Evolutionary conservation across 2,888 invertebrate genomes (phyloP), one percentile per base, ranked within the genome.

Genomic region (Tillus elongatus): DNA sequence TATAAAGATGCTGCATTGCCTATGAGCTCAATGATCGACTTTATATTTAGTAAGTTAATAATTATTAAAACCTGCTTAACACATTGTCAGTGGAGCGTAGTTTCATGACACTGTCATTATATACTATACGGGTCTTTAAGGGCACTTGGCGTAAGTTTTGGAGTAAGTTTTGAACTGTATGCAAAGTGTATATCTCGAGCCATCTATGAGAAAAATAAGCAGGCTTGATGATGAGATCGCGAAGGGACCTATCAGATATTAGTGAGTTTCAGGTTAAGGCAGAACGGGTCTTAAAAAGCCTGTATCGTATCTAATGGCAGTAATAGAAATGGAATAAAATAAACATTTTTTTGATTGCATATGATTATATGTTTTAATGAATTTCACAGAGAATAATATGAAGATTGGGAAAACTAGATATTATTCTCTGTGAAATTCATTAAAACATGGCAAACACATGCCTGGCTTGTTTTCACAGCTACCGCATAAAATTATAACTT

Each of bases 261-360:
- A 19, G n/a, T 8, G 6, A 19, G n/a, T 19, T 8, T 19, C n/a
- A 6, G n/a, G 24, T n/a, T 19, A n/a, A 6, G 24, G 6, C 24
- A 19, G 24, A n/a, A 19, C 24, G 24, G 24, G 24, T 19, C 24
- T 19, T 19, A 19, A n/a, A 19, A 19, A n/a, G 24, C 24, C 24
- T n/a, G 24, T 19, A 19, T 19, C 24, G 24, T 19, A 19, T 8
- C n/a, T 6, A 19, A n/a, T n/a, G 24, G 24, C 24, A 19, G n/a
- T 8, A 19, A 19, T 19, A 8, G n/a, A 19, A 19, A 19, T n/a
- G n/a, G n/a, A n/a, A n/a, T n/a, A n/a, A n/a, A n/a, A n/a, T n/a
- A n/a, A n/a, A n/a, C n/a, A n/a, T n/a, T n/a, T n/a, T n/a, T n/a
- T n/a, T n/a, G n/a, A n/a, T n/a, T n/a, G n/a, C n/a, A n/a, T n/a